Conservation (phyloP, 2,113 vertebrate species). For the Dolichotis patagonum region DNA sequence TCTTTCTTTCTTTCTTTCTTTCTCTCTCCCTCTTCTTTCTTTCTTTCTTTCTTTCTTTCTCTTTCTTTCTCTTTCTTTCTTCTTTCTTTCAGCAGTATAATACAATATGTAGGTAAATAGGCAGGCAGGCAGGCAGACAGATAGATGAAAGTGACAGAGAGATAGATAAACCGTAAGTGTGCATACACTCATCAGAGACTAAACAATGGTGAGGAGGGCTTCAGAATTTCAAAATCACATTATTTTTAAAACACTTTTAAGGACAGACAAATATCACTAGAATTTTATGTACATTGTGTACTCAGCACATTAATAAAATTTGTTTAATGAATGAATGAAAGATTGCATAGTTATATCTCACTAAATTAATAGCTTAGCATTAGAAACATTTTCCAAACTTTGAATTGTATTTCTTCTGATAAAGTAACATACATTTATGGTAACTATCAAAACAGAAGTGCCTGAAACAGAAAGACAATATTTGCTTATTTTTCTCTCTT, state of each 20-base stretch:
- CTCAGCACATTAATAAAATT: background rate
- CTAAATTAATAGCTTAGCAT: background rate
- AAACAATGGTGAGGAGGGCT: background rate
- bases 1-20: background rate
- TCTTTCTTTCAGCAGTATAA: background rate
- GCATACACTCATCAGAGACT: background rate
- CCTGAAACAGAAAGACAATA: constrained; percentile 32
- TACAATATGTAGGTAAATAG: background rate
- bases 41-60: too few relatives aligned
- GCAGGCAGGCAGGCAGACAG: background rate
- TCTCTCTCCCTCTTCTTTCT: background rate
- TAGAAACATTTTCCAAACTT: background rate
- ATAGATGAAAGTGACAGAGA: background rate
- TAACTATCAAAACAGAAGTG: constrained; percentile 4
- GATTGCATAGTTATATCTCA: background rate
- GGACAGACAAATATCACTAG: background rate
- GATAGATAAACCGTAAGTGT: background rate
- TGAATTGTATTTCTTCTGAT: constrained; percentile 13
- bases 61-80: background rate
- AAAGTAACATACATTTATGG: background rate
- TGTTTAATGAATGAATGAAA: background rate
- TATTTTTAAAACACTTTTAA: background rate
- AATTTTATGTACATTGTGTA: background rate
- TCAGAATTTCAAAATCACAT: constrained; percentile 22
- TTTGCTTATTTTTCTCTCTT: background rate